Evolutionary conservation across 2,113 vertebrate genomes (phyloP), one percentile per base, ranked within the genome.

Genomic region (Xiphophorus hellerii): DNA sequence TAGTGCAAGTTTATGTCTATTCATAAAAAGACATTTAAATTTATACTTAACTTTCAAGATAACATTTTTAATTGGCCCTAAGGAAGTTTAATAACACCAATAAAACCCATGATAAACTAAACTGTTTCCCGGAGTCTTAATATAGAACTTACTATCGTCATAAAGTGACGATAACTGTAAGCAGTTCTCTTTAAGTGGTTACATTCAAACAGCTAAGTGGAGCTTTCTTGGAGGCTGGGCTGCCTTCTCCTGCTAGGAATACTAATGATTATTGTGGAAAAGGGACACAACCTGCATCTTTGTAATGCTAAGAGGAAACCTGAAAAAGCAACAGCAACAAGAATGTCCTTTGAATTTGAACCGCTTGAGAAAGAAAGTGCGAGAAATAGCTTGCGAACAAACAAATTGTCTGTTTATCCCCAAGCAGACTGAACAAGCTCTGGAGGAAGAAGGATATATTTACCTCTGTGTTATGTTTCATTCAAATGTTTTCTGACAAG

Each of bases 261-360:
- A 89, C 91, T 92, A 94, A 94, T 91, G 77, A 79, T 35, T 65
- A 68, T 37, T 66, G 33, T 69, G 65, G 66, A 80, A 66, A 75
- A 51, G 30, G 63, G 79, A 69, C 80, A 79, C 51, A 89, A 69
- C 61, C 60, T 76, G 30, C 17, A 10, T 74, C 85, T 90, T 93
- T 93, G 85, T 92, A 80, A 94, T 93, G 92, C 73, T 89, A 93
- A 93, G 25, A 58, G 4, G 62, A 79, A 90, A 87, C 30, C 62
- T 42, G 29, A 84, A 84, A 87, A 83, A 84, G 69, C 71, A 81
- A 64, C 80, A 77, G 42, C 74, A 76, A 71, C 71, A 81, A 64
- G 77, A 77, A 48, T 74, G 71, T 66, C 63, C 48, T 77, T 78
- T 77, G 74, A 86, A 64, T 80, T 61, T 74, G 73, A 82, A 58